Evolutionary conservation across 1,140 invertebrate genomes (phyloP).

Genomic region (Epicauta chinensis): DNA sequence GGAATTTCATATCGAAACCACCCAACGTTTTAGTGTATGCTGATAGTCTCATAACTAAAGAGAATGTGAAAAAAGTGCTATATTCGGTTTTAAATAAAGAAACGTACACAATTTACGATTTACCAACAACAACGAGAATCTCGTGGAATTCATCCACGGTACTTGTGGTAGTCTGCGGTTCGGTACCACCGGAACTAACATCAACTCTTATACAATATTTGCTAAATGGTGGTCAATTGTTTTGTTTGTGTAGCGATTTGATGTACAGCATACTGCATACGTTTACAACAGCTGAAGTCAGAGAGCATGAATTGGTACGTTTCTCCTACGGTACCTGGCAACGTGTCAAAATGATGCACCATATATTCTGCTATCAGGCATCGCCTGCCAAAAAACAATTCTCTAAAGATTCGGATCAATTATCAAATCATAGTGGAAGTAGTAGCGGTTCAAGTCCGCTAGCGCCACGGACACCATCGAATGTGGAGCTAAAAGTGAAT

Average conservation of each 20-base stretch:
- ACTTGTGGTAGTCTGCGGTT: conserved; percentile 71
- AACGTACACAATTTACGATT: conserved; percentile 70
- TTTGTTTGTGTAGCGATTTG: conserved; percentile 77
- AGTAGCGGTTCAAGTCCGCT: conserved; percentile 39
- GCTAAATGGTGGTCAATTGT: conserved; percentile 64
- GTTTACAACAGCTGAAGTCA: conserved; percentile 75
- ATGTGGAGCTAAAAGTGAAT: conserved; percentile 56
- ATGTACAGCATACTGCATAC: conserved; percentile 68
- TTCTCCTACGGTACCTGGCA: conserved; percentile 79
- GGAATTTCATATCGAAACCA: conserved; percentile 50
- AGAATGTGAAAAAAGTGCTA: conserved; percentile 63
- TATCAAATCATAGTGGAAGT: conserved; percentile 12
- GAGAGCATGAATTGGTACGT: conserved; percentile 73
- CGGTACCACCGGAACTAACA: conserved; percentile 57
- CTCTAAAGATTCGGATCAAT: conserved; percentile 52
- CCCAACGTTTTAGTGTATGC: conserved; percentile 79
- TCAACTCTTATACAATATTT: conserved; percentile 66
- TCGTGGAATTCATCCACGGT: conserved; percentile 67
- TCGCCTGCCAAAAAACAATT: conserved; percentile 74
- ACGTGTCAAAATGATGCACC: conserved; percentile 76
- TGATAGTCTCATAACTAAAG: conserved; percentile 63
- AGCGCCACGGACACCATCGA: conserved; percentile 48
- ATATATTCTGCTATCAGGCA: conserved; percentile 80
- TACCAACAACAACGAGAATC: conserved; percentile 54
- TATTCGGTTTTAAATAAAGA: conserved; percentile 61